These are phyloP conservation scores for Sturnira hondurensis DNA, from an alignment of 2,113 vertebrate genomes.

Conservation along the genomic window DNA sequence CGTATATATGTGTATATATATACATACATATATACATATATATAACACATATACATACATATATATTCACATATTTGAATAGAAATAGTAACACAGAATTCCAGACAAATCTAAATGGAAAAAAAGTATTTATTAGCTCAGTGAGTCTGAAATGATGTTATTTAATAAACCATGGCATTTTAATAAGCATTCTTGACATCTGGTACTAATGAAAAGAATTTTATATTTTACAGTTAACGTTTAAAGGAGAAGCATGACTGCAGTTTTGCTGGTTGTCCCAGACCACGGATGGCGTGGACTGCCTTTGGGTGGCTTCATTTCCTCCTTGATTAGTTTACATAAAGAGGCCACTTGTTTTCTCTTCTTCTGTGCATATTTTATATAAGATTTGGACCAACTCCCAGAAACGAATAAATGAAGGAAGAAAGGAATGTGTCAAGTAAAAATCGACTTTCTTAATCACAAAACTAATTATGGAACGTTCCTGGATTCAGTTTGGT, in stretches of 20 bases:
- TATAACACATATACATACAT: too few relatives aligned
- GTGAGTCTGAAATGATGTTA: conserved; percentile 70
- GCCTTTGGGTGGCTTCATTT: conserved; percentile 48
- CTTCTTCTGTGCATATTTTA: conserved; percentile 40
- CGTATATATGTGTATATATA: background rate
- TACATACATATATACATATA: too few relatives aligned
- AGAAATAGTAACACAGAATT: conserved; percentile 26
- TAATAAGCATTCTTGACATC: conserved; percentile 70
- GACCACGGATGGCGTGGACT: conserved; percentile 18
- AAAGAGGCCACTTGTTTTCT: conserved; percentile 47
- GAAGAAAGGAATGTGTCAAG: conserved; percentile 33
- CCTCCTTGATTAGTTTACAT: conserved; percentile 44
- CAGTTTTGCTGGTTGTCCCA: conserved; percentile 20
- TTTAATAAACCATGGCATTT: conserved; percentile 75
- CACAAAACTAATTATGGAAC: conserved; percentile 45
- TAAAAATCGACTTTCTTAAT: conserved; percentile 52
- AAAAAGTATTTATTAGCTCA: conserved; percentile 1
- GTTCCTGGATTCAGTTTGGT: conserved; percentile 34
- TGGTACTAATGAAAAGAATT: conserved; percentile 74
- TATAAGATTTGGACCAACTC: conserved; percentile 29
- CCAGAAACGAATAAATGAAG: conserved; percentile 48
- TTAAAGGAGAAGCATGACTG: background rate
- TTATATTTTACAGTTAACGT: conserved; percentile 59
- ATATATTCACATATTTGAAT: background rate
- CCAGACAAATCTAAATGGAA: conserved; percentile 14